phyloP scores from a whole-genome alignment of 2,888 invertebrate species.

The Latrodectus hesperus region DNA sequence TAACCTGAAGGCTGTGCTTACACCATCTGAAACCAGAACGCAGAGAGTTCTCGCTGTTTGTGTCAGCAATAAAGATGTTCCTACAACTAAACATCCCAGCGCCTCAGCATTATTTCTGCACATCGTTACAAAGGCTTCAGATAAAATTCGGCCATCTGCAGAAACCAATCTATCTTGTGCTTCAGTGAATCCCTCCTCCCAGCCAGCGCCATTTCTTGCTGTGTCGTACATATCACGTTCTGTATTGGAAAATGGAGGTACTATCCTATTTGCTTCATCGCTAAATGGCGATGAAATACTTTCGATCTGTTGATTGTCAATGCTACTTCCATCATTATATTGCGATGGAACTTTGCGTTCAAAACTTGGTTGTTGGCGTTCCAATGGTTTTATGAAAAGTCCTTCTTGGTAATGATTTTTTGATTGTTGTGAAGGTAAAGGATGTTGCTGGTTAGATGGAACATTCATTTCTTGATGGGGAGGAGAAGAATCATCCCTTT shows the following conservation, averaged over 20 bases:
- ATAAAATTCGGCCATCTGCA: conserved; percentile 5
- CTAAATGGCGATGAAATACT: neutral
- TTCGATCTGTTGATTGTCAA: neutral
- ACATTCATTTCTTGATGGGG: neutral
- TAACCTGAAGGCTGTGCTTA: conserved; percentile 66
- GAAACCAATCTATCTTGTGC: conserved; percentile 1
- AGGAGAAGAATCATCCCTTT: too few relatives aligned
- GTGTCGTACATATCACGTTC: conserved; percentile 53
- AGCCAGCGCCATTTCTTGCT: conserved; percentile 43
- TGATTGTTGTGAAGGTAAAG: neutral
- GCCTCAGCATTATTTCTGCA: conserved; percentile 67
- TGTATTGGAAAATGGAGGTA: conserved; percentile 31
- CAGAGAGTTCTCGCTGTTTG: conserved; percentile 58
- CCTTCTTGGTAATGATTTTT: neutral
- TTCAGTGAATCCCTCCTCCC: conserved; percentile 53
- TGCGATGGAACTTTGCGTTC: neutral
- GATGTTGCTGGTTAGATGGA: neutral
- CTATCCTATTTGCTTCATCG: conserved; percentile 24
- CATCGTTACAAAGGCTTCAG: conserved; percentile 65
- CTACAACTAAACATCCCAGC: conserved; percentile 59
- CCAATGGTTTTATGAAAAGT: conserved; percentile 20
- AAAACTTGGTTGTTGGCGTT: conserved; percentile 26
- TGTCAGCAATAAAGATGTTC: conserved; percentile 54
- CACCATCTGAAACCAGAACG: conserved; percentile 64
- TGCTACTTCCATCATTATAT: neutral